These are phyloP conservation scores for Spinus pinus DNA, from an alignment of 2,797 vertebrate genomes.

Conservation along the genomic window DNA sequence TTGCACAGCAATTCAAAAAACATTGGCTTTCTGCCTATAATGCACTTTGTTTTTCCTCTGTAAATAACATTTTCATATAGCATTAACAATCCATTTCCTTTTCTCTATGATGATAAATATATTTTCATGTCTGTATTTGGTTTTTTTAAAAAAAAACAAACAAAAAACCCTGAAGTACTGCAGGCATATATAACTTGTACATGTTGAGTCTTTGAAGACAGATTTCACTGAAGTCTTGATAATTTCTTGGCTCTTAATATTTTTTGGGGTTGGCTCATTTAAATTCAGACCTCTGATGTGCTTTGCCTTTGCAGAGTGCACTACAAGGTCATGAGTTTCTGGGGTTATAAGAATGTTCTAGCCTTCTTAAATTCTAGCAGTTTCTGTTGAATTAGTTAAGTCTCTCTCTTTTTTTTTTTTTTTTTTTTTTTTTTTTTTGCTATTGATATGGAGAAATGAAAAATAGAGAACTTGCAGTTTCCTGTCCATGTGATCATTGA, in stretches of 20 bases:
- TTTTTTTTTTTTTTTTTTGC: background rate
- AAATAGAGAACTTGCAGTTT: background rate
- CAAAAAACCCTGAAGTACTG: background rate
- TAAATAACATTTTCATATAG: background rate
- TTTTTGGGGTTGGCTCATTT: background rate
- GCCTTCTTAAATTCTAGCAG: background rate
- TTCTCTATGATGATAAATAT: background rate
- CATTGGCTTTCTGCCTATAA: background rate
- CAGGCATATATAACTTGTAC: background rate
- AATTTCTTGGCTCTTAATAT: background rate
- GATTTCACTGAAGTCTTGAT: background rate
- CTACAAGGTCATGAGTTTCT: background rate
- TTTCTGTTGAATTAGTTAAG: background rate
- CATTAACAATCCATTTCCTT: slow-evolving; percentile 6
- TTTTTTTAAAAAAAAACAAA: background rate
- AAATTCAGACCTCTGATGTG: background rate
- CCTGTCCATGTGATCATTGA: background rate
- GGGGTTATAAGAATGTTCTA: background rate
- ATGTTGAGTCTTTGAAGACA: background rate
- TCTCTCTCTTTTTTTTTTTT: background rate
- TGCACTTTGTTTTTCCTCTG: background rate
- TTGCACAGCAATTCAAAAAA: background rate
- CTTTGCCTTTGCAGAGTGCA: background rate
- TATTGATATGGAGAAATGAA: background rate
- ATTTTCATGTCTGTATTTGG: background rate